phyloP scores from a whole-genome alignment of 2,113 vertebrate species.

The Leptobrachium ailaonicum region DNA sequence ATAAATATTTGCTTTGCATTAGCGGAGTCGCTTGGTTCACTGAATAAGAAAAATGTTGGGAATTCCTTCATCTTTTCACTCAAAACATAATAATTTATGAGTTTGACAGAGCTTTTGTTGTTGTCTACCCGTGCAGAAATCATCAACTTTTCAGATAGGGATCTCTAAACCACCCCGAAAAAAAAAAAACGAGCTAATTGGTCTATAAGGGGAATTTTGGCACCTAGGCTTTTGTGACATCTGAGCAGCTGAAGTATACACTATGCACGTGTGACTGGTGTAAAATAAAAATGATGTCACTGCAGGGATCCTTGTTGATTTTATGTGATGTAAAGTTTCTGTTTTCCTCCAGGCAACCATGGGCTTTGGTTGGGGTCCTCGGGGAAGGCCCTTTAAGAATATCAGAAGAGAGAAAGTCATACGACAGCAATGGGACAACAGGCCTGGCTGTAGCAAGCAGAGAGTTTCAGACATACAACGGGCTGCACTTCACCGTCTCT shows the following conservation, averaged over 20 bases:
- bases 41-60: slow-evolving; percentile 20
- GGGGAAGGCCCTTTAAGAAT: slow-evolving; percentile 24
- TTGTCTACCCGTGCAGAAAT: background rate
- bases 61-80: slow-evolving; percentile 14
- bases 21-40: slow-evolving; percentile 9
- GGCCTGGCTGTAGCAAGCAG: slow-evolving; percentile 48
- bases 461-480: slow-evolving; percentile 52
- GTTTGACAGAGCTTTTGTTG: slow-evolving; percentile 8
- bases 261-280: no score
- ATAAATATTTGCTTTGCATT: slow-evolving; percentile 37
- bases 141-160: background rate
- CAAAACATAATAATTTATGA: background rate
- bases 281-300: background rate
- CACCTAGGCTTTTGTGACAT: no score
- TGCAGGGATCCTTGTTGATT: background rate
- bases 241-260: no score
- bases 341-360: slow-evolving; percentile 54
- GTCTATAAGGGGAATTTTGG: background rate
- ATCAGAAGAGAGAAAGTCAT: slow-evolving; percentile 47
- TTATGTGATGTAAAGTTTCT: background rate
- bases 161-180: background rate
- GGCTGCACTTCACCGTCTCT: slow-evolving; percentile 51
- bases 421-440: slow-evolving; percentile 38
- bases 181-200: background rate
- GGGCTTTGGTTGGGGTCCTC: slow-evolving; percentile 56